phyloP scores from a whole-genome alignment of 2,797 vertebrate species.

The Margarornis squamiger region DNA sequence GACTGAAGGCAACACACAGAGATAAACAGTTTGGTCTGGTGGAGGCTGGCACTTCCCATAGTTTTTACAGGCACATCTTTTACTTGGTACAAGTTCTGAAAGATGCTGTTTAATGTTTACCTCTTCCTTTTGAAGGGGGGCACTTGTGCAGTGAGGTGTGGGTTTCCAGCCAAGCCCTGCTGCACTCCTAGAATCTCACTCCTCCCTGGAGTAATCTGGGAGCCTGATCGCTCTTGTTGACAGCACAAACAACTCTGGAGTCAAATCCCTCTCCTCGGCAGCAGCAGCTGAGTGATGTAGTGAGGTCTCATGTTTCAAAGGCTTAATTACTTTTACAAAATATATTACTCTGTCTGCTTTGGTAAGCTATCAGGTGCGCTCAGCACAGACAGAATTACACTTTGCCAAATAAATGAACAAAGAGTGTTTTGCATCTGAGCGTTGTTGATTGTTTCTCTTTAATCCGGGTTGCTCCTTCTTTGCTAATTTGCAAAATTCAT shows the following conservation, averaged over 20 bases:
- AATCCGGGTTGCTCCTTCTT: slow-evolving; percentile 26
- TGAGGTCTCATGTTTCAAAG: slow-evolving; percentile 47
- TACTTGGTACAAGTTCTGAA: neutral
- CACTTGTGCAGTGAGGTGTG: neutral
- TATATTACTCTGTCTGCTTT: slow-evolving; percentile 23
- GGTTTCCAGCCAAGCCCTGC: neutral
- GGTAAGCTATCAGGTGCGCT: slow-evolving; percentile 27
- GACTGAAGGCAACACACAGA: neutral
- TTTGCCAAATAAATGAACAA: slow-evolving; percentile 51
- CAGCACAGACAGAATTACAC: neutral
- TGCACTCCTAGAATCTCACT: neutral
- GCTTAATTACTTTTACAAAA: slow-evolving; percentile 67
- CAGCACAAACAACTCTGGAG: slow-evolving; percentile 39
- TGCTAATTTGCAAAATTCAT: slow-evolving; percentile 56
- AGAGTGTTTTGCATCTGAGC: neutral
- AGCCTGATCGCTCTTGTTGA: slow-evolving; percentile 1
- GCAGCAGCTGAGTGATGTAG: slow-evolving; percentile 39
- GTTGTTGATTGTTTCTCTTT: slow-evolving; percentile 24
- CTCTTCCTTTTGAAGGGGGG: neutral
- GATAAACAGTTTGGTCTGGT: neutral
- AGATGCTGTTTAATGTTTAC: neutral
- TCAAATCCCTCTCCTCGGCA: slow-evolving; percentile 34
- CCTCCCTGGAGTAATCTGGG: neutral
- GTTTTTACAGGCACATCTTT: neutral
- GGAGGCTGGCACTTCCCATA: neutral